Evolutionary conservation across 2,113 vertebrate species (phyloP).

Genomic region (Neotoma lepida): DNA sequence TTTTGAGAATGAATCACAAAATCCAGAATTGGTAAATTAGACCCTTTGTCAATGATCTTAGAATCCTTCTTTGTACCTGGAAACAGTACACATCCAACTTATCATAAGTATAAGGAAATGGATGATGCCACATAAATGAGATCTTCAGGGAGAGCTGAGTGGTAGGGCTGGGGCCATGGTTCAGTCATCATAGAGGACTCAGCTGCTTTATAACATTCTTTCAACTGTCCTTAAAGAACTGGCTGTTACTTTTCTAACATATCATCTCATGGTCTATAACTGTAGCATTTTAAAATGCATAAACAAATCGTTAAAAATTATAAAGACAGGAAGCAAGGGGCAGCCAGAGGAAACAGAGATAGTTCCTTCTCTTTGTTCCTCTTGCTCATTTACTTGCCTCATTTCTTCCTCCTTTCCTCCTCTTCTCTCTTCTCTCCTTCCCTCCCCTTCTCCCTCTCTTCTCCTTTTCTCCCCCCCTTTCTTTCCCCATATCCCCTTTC

Average conservation of each 20-base stretch:
- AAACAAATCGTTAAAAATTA: not conserved
- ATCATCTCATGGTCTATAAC: not conserved
- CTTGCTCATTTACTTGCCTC: not conserved
- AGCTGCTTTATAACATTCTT: not conserved
- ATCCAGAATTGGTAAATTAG: not conserved
- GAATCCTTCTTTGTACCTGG: not conserved
- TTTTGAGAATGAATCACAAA: not conserved
- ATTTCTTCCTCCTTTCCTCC: not conserved
- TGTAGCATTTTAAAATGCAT: not conserved
- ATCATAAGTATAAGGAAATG: not conserved
- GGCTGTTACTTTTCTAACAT: not conserved
- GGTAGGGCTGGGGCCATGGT: accelerated
- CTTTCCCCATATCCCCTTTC: not conserved
- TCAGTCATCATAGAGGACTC: not conserved
- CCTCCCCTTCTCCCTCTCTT: not conserved
- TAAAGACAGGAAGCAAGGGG: not conserved
- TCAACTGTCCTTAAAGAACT: not conserved
- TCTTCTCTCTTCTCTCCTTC: too few relatives aligned
- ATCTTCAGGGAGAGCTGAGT: not conserved
- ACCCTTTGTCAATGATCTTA: not conserved
- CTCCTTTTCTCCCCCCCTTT: not conserved
- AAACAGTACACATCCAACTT: not conserved
- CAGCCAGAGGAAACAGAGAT: not conserved
- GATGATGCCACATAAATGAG: not conserved
- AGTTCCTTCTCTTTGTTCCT: not conserved